A percentile compares a stretch with the other conserved stretches of the same genome.
These are phyloP conservation scores for Ranitomeya imitator DNA, from an alignment of 2,113 vertebrate species.

Conservation along the genomic window DNA sequence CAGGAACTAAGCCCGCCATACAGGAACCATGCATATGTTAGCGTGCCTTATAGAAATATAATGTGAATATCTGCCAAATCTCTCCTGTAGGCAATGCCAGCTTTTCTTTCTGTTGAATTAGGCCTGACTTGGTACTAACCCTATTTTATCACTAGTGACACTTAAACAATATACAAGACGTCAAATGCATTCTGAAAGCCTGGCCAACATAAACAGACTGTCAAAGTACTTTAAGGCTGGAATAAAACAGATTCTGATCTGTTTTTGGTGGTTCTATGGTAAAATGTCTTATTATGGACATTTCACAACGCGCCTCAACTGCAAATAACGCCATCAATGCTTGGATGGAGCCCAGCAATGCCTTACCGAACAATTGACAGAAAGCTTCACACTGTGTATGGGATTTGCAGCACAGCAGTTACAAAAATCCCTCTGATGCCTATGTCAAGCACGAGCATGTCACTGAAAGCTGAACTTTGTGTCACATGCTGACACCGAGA, in stretches of 20 bases:
- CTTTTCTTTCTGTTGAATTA: neutral
- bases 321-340: neutral
- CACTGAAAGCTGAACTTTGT: constrained; percentile 49
- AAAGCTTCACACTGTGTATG: constrained; percentile 44
- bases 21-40: neutral
- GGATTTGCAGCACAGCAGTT: constrained; percentile 36
- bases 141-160: constrained; percentile 1
- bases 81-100: neutral
- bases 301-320: neutral
- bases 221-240: neutral
- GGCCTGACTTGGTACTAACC: neutral
- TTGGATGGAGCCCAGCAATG: constrained; percentile 8
- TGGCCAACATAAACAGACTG: neutral
- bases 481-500: constrained; percentile 32
- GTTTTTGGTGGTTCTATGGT: neutral
- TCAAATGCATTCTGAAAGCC: neutral
- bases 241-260: constrained; percentile 4
- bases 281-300: neutral
- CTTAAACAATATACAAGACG: constrained; percentile 10
- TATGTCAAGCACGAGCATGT: constrained; percentile 47
- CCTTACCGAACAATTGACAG: constrained; percentile 24
- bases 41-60: neutral
- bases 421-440: constrained; percentile 47
- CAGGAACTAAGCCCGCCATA: neutral
- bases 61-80: neutral